Percentiles rank a stretch among this genome's conserved stretches.
phyloP scores from a whole-genome alignment of 1,140 invertebrate genomes.

The Steinernema feltiae region DNA sequence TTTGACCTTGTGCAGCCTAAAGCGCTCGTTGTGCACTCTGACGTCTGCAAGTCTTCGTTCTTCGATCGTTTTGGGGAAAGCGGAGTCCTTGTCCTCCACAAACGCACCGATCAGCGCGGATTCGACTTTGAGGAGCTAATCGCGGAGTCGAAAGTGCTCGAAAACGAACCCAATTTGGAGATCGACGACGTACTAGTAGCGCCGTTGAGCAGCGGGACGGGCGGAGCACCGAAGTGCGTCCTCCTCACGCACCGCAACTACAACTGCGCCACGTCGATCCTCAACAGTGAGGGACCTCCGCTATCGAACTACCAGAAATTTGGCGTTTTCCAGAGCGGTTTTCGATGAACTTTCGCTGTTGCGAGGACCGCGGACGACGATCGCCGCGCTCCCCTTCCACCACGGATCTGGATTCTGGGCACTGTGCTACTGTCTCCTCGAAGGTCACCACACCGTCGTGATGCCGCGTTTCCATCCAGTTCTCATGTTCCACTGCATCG shows the following conservation, averaged over 20 bases:
- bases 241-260: constrained; percentile 32
- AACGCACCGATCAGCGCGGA: neutral
- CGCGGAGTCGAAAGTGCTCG: neutral
- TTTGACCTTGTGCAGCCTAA: constrained; percentile 17
- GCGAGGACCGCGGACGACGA: constrained; percentile 18
- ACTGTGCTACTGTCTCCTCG: constrained; percentile 42
- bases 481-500: constrained; percentile 40
- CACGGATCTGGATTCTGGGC: constrained; percentile 50
- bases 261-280: constrained; percentile 14
- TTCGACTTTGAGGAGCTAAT: neutral
- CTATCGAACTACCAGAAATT: constrained; percentile 8
- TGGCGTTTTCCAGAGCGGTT: constrained; percentile 19
- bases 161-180: constrained; percentile 2
- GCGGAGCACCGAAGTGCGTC: constrained; percentile 41
- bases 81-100: constrained; percentile 7
- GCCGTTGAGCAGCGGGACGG: constrained; percentile 43
- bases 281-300: constrained; percentile 29
- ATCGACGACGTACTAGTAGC: constrained; percentile 35
- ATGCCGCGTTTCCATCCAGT: constrained; percentile 41
- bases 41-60: constrained; percentile 21
- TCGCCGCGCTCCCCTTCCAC: constrained; percentile 45
- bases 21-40: neutral
- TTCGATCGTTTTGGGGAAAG: constrained; percentile 22
- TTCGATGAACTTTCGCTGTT: constrained; percentile 28
- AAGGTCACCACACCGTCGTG: constrained; percentile 41